Conservation (phyloP, 1,140 invertebrate species). For the Magallana gigas region DNA sequence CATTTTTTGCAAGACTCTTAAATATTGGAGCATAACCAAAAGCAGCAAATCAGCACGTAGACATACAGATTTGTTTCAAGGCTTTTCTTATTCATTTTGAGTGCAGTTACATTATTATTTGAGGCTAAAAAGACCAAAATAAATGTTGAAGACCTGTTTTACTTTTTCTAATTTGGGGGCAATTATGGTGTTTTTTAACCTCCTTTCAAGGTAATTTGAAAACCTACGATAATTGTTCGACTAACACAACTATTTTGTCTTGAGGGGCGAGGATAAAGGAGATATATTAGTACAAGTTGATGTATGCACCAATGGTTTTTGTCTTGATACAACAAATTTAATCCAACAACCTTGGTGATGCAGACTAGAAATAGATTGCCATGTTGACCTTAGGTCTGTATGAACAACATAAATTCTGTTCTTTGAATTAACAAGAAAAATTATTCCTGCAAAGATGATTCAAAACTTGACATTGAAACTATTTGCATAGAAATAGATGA, state of each 20-base stretch:
- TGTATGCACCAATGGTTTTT: background rate
- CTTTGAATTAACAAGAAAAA: background rate
- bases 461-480: background rate
- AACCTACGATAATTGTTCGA: background rate
- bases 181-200: slow-evolving; percentile 2
- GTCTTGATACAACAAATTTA: too few species aligned
- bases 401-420: background rate
- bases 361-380: background rate
- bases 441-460: background rate
- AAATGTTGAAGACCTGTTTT: background rate
- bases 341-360: too few species aligned
- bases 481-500: background rate
- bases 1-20: background rate
- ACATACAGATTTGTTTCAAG: background rate
- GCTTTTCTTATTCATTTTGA: background rate
- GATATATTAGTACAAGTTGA: background rate
- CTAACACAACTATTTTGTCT: background rate
- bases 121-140: background rate
- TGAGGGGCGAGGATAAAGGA: background rate
- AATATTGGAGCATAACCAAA: slow-evolving; percentile 15
- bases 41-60: background rate
- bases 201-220: background rate
- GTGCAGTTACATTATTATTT: slow-evolving; percentile 12
- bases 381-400: background rate
- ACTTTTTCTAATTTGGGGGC: background rate